These are phyloP conservation scores for Spisula subtruncata DNA, from an alignment of 2,888 invertebrate species.

Conservation along the genomic window DNA sequence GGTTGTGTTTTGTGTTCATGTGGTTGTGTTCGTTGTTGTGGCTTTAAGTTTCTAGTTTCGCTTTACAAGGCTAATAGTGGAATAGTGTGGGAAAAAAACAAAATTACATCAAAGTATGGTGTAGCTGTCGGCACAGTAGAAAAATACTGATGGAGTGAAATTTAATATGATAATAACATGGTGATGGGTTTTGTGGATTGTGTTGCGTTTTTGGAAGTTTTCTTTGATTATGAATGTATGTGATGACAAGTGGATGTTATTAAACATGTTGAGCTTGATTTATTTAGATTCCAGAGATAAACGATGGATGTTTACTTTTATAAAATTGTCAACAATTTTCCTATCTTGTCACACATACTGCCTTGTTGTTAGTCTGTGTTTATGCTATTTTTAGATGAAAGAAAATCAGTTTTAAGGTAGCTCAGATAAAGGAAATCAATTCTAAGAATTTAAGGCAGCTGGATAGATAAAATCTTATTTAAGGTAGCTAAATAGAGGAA, in stretches of 20 bases:
- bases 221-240: not conserved
- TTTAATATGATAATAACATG: slow-evolving; percentile 17
- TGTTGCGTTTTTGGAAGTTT: not conserved
- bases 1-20: not conserved
- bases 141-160: not conserved
- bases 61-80: not conserved
- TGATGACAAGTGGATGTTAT: not conserved
- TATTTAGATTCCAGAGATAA: not conserved
- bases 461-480: too few species aligned
- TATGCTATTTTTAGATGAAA: not conserved
- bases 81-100: not conserved
- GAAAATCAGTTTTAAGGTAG: not conserved
- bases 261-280: not conserved
- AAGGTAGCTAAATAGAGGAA: too few species aligned
- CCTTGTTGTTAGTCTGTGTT: not conserved
- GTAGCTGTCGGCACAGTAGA: not conserved
- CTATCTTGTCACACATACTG: not conserved
- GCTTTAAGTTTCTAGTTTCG: not conserved
- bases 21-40: not conserved
- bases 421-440: too few species aligned
- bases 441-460: too few species aligned
- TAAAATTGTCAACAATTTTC: not conserved
- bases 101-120: not conserved
- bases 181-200: not conserved
- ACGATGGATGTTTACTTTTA: not conserved